These are phyloP conservation scores for Hemicordylus capensis DNA, from an alignment of 2,113 vertebrate genomes.

Conservation along the genomic window DNA sequence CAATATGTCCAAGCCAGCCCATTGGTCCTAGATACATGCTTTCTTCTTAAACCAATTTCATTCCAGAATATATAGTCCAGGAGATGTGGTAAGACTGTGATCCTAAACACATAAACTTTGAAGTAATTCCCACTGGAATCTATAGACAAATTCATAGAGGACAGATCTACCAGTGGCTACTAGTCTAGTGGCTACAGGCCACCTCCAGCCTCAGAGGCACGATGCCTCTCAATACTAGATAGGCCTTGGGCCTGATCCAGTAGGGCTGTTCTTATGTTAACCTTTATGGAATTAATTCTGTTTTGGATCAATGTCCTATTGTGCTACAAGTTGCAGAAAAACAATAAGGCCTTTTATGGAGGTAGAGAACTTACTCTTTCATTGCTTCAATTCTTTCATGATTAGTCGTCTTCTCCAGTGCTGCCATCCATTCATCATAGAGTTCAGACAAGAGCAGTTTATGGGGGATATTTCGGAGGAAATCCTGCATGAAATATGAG, in stretches of 20 bases:
- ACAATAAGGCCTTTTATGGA: neutral
- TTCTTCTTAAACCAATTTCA: neutral
- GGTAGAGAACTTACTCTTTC: conserved; percentile 79
- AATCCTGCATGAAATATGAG: conserved; percentile 79
- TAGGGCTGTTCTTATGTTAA: too few relatives aligned
- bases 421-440: conserved; percentile 85
- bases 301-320: neutral
- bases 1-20: too few relatives aligned
- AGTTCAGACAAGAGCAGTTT: conserved; percentile 85
- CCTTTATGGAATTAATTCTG: neutral
- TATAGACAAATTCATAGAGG: too few relatives aligned
- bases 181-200: too few relatives aligned
- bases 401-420: conserved; percentile 76
- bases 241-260: too few relatives aligned
- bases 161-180: too few relatives aligned
- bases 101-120: fast-evolving
- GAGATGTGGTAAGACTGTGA: neutral
- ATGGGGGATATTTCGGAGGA: conserved; percentile 89
- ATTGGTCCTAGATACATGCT: neutral
- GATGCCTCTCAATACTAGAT: too few relatives aligned
- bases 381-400: conserved; percentile 79
- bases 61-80: neutral
- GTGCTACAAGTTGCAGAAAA: neutral
- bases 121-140: fast-evolving
- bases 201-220: too few relatives aligned